phyloP scores from a whole-genome alignment of 2,888 invertebrate genomes.

The Cephus pulcher region DNA sequence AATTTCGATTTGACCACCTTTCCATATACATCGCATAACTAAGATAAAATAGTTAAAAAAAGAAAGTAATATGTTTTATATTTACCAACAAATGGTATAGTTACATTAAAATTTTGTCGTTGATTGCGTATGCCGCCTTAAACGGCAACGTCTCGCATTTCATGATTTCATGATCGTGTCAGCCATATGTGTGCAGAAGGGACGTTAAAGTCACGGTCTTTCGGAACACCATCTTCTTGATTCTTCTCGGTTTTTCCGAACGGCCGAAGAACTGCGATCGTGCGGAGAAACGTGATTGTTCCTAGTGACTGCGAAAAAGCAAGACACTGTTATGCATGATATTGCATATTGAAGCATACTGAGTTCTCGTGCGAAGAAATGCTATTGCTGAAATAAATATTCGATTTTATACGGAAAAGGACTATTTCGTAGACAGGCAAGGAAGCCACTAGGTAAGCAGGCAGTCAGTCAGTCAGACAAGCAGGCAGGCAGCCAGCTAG shows the following conservation, averaged over 20 bases:
- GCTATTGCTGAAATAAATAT: constrained; percentile 48
- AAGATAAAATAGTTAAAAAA: neutral
- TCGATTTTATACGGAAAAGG: constrained; percentile 14
- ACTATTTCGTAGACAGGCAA: neutral
- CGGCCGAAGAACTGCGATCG: constrained; percentile 37
- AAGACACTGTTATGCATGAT: constrained; percentile 47
- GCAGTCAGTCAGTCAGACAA: neutral
- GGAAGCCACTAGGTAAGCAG: neutral
- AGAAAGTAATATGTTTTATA: neutral
- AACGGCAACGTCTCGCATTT: neutral
- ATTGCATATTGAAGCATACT: constrained; percentile 47
- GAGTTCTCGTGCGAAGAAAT: constrained; percentile 46
- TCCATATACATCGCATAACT: neutral
- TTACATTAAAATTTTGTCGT: neutral
- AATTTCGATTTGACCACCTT: neutral
- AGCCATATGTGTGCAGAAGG: constrained; percentile 2
- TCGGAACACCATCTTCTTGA: constrained; percentile 40
- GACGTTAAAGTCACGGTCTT: constrained; percentile 15
- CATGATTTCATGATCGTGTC: constrained; percentile 1
- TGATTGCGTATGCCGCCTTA: neutral
- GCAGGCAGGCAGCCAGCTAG: neutral
- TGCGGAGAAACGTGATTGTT: constrained; percentile 38
- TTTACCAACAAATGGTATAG: neutral
- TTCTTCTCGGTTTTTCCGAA: constrained; percentile 37
- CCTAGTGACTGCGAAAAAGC: constrained; percentile 15